Percentiles rank a stretch among this genome's conserved stretches.
phyloP scores from a whole-genome alignment of 1,140 invertebrate genomes.

The Littorina saxatilis region DNA sequence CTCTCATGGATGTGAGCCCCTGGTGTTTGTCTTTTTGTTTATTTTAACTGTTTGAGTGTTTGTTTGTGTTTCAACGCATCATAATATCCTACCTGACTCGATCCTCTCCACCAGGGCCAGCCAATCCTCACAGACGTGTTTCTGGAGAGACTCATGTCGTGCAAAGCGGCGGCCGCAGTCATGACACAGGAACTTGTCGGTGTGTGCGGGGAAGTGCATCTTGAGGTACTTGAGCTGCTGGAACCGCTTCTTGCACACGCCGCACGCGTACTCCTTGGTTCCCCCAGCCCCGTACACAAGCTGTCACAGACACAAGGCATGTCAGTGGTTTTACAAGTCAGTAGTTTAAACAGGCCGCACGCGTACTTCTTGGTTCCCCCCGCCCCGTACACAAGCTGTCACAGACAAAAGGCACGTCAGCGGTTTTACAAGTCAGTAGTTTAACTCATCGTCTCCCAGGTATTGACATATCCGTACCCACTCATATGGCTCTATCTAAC shows the following conservation, averaged over 20 bases:
- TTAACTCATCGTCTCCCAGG: no score
- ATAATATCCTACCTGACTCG: background rate
- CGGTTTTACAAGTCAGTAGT: no score
- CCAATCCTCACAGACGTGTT: conserved; percentile 60
- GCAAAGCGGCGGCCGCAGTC: conserved; percentile 65
- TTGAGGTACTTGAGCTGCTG: conserved; percentile 56
- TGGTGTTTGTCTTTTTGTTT: no score
- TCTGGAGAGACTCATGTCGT: conserved; percentile 61
- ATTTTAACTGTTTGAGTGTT: no score
- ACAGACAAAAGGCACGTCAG: no score
- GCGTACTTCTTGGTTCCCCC: conserved; percentile 53
- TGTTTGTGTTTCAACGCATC: no score
- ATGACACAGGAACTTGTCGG: conserved; percentile 60
- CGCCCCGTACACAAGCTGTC: conserved; percentile 40
- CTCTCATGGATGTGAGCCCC: no score
- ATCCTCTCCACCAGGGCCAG: conserved; percentile 42
- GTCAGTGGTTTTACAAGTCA: no score
- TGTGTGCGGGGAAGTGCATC: conserved; percentile 64
- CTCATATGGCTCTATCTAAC: no score
- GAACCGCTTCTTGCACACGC: conserved; percentile 61
- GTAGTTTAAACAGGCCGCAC: conserved; percentile 58
- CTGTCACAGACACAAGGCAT: background rate
- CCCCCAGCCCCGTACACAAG: conserved; percentile 44
- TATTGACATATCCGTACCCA: no score
- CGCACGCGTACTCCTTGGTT: conserved; percentile 56